phyloP scores from a whole-genome alignment of 2,113 vertebrate genomes.

The Nerophis lumbriciformis region DNA sequence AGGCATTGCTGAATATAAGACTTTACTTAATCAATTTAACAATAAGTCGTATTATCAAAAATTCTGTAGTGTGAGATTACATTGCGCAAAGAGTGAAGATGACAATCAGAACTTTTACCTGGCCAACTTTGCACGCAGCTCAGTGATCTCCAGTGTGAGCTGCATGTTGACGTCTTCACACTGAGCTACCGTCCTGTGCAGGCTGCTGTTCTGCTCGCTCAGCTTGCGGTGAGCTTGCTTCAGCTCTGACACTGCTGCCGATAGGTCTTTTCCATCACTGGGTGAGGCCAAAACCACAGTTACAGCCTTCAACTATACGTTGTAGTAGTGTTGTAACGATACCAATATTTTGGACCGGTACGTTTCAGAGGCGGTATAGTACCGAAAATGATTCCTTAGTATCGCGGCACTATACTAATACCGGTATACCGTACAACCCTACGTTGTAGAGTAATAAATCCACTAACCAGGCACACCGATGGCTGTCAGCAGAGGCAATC shows the following conservation, averaged over 20 bases:
- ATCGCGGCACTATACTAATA: no score
- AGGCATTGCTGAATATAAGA: no score
- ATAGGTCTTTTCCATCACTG: slow-evolving; percentile 62
- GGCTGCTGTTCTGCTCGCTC: slow-evolving; percentile 66
- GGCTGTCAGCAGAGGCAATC: slow-evolving; percentile 40
- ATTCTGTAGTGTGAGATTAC: background rate
- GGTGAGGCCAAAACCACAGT: slow-evolving; percentile 18
- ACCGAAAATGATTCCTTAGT: no score
- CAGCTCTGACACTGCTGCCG: slow-evolving; percentile 58
- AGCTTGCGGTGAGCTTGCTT: slow-evolving; percentile 61
- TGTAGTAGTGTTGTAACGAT: no score
- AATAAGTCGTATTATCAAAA: background rate
- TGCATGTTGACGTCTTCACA: slow-evolving; percentile 73
- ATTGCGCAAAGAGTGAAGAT: background rate
- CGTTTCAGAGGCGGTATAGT: no score
- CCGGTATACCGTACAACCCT: no score
- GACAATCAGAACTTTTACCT: slow-evolving; percentile 49
- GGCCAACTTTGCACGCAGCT: slow-evolving; percentile 64
- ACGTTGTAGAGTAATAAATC: background rate
- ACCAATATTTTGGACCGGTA: no score
- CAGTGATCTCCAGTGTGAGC: slow-evolving; percentile 67
- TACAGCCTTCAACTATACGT: background rate
- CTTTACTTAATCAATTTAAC: no score
- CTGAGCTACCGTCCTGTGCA: slow-evolving; percentile 64
- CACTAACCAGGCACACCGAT: slow-evolving; percentile 64